Conservation (phyloP, 2,113 vertebrate genomes). For the Poeciliopsis retropinna region DNA sequence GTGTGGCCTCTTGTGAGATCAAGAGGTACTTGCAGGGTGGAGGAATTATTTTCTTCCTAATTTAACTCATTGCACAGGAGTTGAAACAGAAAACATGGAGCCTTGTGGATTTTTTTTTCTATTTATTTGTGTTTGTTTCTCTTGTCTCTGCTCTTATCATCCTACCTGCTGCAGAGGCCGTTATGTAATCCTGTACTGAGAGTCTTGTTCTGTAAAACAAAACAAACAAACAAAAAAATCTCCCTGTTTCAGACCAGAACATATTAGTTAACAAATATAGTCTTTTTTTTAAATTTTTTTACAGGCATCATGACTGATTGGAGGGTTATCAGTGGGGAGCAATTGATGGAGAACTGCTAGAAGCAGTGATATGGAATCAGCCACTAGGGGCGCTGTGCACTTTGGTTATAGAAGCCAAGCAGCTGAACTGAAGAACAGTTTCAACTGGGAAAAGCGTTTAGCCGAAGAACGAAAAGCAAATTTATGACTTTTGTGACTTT, state of each 20-base stretch:
- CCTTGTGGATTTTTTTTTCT: background rate
- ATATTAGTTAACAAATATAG: slow-evolving; percentile 3
- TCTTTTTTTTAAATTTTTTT: background rate
- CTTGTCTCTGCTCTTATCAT: slow-evolving; percentile 9
- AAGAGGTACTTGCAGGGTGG: slow-evolving; percentile 1
- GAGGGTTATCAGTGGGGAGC: background rate
- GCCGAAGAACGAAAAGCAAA: background rate
- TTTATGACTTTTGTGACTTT: background rate
- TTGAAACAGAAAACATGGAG: background rate
- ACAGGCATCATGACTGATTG: background rate
- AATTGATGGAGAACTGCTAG: background rate
- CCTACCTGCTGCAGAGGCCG: slow-evolving; percentile 27
- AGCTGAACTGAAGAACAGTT: slow-evolving; percentile 12
- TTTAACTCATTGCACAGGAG: background rate
- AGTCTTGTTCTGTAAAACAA: slow-evolving; percentile 11
- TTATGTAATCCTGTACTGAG: slow-evolving; percentile 22
- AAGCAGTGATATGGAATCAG: background rate
- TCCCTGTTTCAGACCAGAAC: background rate
- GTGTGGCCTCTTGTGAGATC: slow-evolving; percentile 37
- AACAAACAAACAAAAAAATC: background rate
- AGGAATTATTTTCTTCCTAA: slow-evolving; percentile 8
- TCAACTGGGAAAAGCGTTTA: background rate
- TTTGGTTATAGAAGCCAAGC: slow-evolving; percentile 17
- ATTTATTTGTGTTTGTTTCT: background rate
- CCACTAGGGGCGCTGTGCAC: slow-evolving; percentile 60